Percentiles rank a stretch among this genome's conserved stretches.
Conservation (phyloP, 2,797 vertebrate genomes). For the Enteromius afrohamiltoni region DNA sequence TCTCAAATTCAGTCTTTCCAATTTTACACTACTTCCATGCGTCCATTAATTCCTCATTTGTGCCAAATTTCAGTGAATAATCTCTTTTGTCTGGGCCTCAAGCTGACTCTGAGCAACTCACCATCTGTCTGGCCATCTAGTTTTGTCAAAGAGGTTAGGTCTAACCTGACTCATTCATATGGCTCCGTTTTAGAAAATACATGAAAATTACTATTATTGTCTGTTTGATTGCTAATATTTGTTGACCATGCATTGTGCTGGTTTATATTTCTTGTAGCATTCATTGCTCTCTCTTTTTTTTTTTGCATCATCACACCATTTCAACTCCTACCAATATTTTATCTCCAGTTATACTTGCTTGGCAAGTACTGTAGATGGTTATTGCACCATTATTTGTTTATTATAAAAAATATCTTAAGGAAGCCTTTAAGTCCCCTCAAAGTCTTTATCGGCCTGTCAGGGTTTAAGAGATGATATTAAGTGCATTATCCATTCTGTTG, state of each 20-base stretch:
- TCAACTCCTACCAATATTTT: not conserved
- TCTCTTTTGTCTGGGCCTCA: conserved; percentile 51
- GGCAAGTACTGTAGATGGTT: not conserved
- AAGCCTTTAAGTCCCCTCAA: not conserved
- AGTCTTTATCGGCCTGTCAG: not conserved
- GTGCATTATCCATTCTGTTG: not conserved
- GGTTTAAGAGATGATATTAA: not conserved
- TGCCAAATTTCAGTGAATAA: conserved; percentile 54
- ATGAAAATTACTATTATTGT: not conserved
- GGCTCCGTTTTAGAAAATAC: not conserved
- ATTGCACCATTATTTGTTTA: not conserved
- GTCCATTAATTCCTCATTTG: conserved; percentile 42
- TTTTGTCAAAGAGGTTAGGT: not conserved
- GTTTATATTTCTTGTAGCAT: not conserved
- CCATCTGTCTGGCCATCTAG: conserved; percentile 2
- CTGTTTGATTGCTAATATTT: not conserved
- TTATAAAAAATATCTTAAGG: not conserved
- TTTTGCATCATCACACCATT: not conserved
- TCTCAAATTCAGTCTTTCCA: conserved; percentile 13
- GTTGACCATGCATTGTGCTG: not conserved
- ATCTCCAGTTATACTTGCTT: not conserved
- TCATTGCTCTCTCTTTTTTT: not conserved
- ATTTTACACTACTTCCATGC: conserved; percentile 5
- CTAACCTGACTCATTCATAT: not conserved
- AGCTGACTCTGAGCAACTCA: conserved; percentile 43